Evolutionary conservation across 1,140 invertebrate genomes (phyloP).

Genomic region (Aphelinus certus): DNA sequence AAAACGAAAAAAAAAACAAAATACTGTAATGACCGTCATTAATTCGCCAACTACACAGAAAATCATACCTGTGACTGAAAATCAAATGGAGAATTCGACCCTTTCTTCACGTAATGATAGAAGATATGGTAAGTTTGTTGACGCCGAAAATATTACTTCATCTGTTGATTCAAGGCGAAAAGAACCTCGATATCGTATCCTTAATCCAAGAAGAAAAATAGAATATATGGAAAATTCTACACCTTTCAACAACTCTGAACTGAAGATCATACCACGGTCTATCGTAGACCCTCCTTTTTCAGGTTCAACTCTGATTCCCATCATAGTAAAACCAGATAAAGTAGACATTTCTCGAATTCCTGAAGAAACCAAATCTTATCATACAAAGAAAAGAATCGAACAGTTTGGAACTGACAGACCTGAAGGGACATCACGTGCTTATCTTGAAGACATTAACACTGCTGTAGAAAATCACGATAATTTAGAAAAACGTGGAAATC

Average conservation of each 20-base stretch:
- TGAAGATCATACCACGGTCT: background rate
- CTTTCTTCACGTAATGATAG: slow-evolving; percentile 26
- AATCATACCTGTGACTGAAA: slow-evolving; percentile 47
- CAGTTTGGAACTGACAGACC: background rate
- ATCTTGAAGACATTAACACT: background rate
- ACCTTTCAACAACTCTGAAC: background rate
- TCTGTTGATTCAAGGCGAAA: slow-evolving; percentile 45
- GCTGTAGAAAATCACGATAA: background rate
- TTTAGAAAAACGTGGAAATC: slow-evolving; percentile 1
- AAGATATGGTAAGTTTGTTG: slow-evolving; percentile 47
- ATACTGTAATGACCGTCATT: slow-evolving; percentile 1
- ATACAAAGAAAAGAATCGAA: slow-evolving; percentile 1
- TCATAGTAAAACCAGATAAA: slow-evolving; percentile 30
- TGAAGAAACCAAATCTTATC: slow-evolving; percentile 16
- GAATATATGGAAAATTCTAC: background rate
- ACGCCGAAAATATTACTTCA: slow-evolving; percentile 8
- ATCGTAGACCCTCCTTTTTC: slow-evolving; percentile 7
- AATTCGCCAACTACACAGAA: slow-evolving; percentile 32
- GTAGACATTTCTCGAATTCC: slow-evolving; percentile 9
- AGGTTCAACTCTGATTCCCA: slow-evolving; percentile 29
- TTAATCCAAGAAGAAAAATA: slow-evolving; percentile 6
- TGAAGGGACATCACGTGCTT: background rate
- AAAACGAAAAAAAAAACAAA: slow-evolving; percentile 4
- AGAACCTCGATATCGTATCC: slow-evolving; percentile 51
- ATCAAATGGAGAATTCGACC: slow-evolving; percentile 43